Conservation (phyloP, 2,113 vertebrate species). For the Tychaedon coryphoeus region DNA sequence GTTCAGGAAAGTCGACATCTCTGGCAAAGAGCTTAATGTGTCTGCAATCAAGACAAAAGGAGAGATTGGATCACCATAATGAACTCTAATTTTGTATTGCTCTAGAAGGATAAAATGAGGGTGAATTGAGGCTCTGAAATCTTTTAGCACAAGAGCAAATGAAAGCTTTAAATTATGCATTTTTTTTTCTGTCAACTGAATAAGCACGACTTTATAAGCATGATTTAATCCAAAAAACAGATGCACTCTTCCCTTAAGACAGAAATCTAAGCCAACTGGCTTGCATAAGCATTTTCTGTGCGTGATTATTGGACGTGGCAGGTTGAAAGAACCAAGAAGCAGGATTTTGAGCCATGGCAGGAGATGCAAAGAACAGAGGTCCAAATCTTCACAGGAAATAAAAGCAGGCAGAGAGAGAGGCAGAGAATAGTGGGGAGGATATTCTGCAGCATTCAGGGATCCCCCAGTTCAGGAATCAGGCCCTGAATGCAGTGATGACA, state of each 20-base stretch:
- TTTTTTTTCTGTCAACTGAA: constrained; percentile 70
- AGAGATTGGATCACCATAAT: constrained; percentile 41
- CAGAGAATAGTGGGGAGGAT: not conserved
- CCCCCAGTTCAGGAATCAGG: constrained; percentile 23
- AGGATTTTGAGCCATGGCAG: constrained; percentile 43
- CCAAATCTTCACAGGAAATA: constrained; percentile 56
- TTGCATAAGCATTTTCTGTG: not conserved
- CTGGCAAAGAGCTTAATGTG: constrained; percentile 40
- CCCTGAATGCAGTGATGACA: not conserved
- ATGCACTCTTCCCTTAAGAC: constrained; percentile 68
- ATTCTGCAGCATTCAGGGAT: not conserved
- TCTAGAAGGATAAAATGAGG: constrained; percentile 49
- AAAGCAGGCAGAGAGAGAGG: not conserved
- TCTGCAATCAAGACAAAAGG: constrained; percentile 42
- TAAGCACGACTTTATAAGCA: constrained; percentile 68
- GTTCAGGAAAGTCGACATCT: constrained; percentile 22
- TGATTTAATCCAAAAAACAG: constrained; percentile 74
- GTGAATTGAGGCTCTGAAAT: constrained; percentile 63
- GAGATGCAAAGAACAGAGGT: constrained; percentile 63
- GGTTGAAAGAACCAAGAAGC: constrained; percentile 65
- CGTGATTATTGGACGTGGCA: constrained; percentile 66
- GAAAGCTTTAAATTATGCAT: constrained; percentile 69
- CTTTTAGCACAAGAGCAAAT: constrained; percentile 65
- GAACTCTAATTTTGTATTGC: constrained; percentile 55
- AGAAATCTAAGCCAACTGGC: constrained; percentile 69